phyloP scores from a whole-genome alignment of 2,797 vertebrate species.

The Neoniphon sammara region DNA sequence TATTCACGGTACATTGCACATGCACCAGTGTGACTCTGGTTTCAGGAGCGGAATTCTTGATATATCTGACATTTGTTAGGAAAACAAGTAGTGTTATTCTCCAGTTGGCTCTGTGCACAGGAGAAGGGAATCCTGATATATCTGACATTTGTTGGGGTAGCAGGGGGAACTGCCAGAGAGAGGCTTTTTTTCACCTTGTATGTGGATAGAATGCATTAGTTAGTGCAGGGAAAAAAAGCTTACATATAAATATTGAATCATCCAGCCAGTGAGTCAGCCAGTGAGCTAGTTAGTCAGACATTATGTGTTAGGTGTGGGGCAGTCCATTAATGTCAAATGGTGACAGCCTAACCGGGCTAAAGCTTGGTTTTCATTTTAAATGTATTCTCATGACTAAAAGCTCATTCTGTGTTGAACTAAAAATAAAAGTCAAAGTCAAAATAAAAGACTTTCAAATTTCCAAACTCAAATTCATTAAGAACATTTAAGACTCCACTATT shows the following conservation, averaged over 20 bases:
- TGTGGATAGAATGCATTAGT: slow-evolving; percentile 28
- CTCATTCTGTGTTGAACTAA: too few species aligned
- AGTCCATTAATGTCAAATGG: not conserved
- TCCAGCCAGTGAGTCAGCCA: slow-evolving; percentile 31
- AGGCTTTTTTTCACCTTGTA: not conserved
- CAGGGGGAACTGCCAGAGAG: slow-evolving; percentile 19
- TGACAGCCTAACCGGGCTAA: not conserved
- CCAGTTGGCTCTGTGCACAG: slow-evolving; percentile 12
- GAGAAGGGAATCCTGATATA: slow-evolving; percentile 40
- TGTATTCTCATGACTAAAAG: too few species aligned
- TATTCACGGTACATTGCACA: slow-evolving; percentile 37
- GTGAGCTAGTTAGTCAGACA: slow-evolving; percentile 20
- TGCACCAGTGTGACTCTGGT: slow-evolving; percentile 23
- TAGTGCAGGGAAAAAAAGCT: not conserved
- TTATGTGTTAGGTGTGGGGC: not conserved
- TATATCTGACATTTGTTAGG: slow-evolving; percentile 53
- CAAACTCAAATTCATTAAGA: too few species aligned
- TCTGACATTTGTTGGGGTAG: slow-evolving; percentile 57
- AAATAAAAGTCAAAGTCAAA: too few species aligned
- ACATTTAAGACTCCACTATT: too few species aligned
- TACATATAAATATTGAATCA: slow-evolving; percentile 32
- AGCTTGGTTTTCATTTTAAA: too few species aligned
- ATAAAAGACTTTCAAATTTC: too few species aligned
- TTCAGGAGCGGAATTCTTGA: slow-evolving; percentile 44
- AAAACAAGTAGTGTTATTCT: slow-evolving; percentile 50